phyloP scores from a whole-genome alignment of 2,888 invertebrate genomes.

The Scaptomyza polygonia region DNA sequence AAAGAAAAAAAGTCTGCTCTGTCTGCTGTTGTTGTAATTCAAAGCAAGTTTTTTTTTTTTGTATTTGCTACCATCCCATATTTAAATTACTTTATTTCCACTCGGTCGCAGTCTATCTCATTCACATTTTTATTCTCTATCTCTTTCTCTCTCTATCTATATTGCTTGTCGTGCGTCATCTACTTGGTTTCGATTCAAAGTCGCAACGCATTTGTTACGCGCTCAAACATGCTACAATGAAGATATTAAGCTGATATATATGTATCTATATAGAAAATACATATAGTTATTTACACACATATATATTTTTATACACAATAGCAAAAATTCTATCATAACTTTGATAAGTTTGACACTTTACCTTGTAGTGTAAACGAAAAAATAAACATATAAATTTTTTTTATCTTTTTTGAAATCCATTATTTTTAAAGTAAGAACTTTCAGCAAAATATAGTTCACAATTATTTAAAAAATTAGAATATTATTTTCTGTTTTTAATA shows the following conservation, averaged over 20 bases:
- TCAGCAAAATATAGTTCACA: no score
- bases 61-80: conserved; percentile 57
- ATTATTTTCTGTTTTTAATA: no score
- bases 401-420: no score
- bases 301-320: neutral
- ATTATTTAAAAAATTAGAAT: no score
- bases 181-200: conserved; percentile 22
- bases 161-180: conserved; percentile 50
- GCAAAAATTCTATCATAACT: neutral
- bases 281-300: neutral
- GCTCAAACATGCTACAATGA: conserved; percentile 58
- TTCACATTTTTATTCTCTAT: neutral
- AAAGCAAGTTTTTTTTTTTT: conserved; percentile 36
- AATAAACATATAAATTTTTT: neutral
- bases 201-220: conserved; percentile 57
- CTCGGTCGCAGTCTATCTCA: conserved; percentile 34
- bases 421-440: no score
- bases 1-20: conserved; percentile 28
- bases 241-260: conserved; percentile 60
- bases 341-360: neutral
- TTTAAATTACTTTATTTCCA: conserved; percentile 77
- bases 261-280: neutral
- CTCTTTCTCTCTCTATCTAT: neutral
- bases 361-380: neutral
- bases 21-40: conserved; percentile 52